phyloP scores from a whole-genome alignment of 1,140 invertebrate genomes.

The Melipona quadrifasciata region DNA sequence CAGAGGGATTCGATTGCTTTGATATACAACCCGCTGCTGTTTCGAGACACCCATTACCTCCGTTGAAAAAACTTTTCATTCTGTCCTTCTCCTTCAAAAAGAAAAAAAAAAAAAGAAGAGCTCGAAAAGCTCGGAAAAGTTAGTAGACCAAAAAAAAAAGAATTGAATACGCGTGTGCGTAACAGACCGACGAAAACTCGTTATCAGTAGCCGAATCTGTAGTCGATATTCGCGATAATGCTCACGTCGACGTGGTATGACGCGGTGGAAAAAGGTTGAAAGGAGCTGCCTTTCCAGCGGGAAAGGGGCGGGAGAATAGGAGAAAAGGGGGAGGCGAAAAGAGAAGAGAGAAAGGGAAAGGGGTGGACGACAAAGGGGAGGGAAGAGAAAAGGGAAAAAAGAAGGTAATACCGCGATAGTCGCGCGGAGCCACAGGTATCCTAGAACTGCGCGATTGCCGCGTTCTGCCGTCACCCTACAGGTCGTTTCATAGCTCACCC shows the following conservation, averaged over 20 bases:
- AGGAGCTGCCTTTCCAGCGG: slow-evolving; percentile 3
- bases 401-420: slow-evolving; percentile 56
- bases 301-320: not conserved
- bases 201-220: slow-evolving; percentile 59
- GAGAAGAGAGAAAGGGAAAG: slow-evolving; percentile 5
- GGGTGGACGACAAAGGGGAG: not conserved
- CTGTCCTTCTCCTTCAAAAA: not conserved
- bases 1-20: not conserved
- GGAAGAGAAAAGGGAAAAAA: slow-evolving; percentile 23
- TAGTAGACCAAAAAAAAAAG: not conserved
- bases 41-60: not conserved
- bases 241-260: slow-evolving; percentile 49
- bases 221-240: slow-evolving; percentile 65
- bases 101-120: not conserved
- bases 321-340: not conserved
- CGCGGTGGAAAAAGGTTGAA: slow-evolving; percentile 34
- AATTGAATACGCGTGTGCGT: not conserved
- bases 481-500: slow-evolving; percentile 50
- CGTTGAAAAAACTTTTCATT: not conserved
- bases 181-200: not conserved
- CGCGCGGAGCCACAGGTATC: slow-evolving; percentile 67
- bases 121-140: no score
- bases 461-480: slow-evolving; percentile 47
- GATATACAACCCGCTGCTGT: not conserved
- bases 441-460: slow-evolving; percentile 50